Evolutionary conservation across 2,113 vertebrate species (phyloP), one percentile per base, ranked within the genome.

Genomic region (Proteles cristata): DNA sequence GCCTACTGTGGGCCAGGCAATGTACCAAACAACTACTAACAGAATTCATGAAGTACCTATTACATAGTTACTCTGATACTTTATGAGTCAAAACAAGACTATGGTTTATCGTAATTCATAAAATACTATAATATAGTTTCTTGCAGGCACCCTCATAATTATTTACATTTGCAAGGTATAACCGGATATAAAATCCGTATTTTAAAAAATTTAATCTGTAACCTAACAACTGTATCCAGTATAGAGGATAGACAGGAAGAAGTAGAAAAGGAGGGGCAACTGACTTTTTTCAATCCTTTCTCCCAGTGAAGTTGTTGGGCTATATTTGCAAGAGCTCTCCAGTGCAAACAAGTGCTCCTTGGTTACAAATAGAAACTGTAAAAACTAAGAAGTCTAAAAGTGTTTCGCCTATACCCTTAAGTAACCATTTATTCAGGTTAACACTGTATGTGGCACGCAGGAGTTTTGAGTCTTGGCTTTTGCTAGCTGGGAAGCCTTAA

Each of bases 131-230:
- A 81, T 81, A 81, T 0, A 79, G 2, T 48, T 5, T 28, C 61
- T 77, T 95, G 16, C 3, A 48, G 26, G 28, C 28, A 95, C 58
- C 4, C 55, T 93, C 58, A 69, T 55, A 71, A 94, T 77, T 71
- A 55, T 69, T 94, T 61, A 58, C 17, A 92, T n/a, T 69, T 92
- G 28, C 76, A 90, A 93, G 23, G 39, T 26, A 66, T 35, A 91
- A 81, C 1, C 48, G n/a, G 16, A 94, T 35, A 48, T 25, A 68
- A 77, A 84, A 82, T 43, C 1, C 31, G 5, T 61, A 85, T 90
- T 94, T 85, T 23, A 31, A 93, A 96, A 92, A 86, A 65, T 68
- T 3, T 79, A 94, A 48, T 80, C 35, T 87, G 50, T 95, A 82
- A 69, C 86, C 48, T 63, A 94, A 88, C 28, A 82, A 93, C 16